A percentile compares a stretch with the other conserved stretches of the same genome.
Conservation (phyloP, 1,140 invertebrate species). For the Penaeus japonicus region DNA sequence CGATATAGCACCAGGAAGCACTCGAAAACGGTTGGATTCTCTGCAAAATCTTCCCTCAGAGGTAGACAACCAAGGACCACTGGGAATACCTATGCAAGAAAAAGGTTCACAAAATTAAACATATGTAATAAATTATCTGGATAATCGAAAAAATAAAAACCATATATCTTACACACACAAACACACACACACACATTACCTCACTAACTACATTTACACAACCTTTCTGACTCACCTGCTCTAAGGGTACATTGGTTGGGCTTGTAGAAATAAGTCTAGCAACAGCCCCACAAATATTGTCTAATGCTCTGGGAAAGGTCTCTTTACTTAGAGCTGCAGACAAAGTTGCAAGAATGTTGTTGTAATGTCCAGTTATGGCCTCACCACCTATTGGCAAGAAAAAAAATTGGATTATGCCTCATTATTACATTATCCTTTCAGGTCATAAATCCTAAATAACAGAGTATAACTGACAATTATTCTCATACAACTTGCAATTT, state of each 20-base stretch:
- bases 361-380: conserved; percentile 68
- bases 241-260: conserved; percentile 71
- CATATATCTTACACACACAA: no score
- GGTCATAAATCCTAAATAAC: no score
- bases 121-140: neutral
- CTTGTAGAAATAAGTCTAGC: conserved; percentile 77
- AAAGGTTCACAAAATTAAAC: conserved; percentile 42
- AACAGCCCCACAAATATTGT: conserved; percentile 82
- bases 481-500: neutral
- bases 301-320: conserved; percentile 71
- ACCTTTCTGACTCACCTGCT: conserved; percentile 66
- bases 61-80: conserved; percentile 77
- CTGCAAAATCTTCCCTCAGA: conserved; percentile 77
- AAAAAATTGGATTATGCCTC: no score
- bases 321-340: conserved; percentile 73
- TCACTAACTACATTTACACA: neutral
- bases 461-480: no score
- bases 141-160: no score
- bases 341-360: conserved; percentile 72
- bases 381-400: conserved; percentile 31
- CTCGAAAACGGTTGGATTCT: conserved; percentile 76
- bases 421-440: no score
- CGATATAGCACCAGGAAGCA: conserved; percentile 73
- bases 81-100: conserved; percentile 72
- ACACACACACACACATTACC: no score